phyloP scores from a whole-genome alignment of 2,888 invertebrate genomes.

The Aporophyla lueneburgensis region DNA sequence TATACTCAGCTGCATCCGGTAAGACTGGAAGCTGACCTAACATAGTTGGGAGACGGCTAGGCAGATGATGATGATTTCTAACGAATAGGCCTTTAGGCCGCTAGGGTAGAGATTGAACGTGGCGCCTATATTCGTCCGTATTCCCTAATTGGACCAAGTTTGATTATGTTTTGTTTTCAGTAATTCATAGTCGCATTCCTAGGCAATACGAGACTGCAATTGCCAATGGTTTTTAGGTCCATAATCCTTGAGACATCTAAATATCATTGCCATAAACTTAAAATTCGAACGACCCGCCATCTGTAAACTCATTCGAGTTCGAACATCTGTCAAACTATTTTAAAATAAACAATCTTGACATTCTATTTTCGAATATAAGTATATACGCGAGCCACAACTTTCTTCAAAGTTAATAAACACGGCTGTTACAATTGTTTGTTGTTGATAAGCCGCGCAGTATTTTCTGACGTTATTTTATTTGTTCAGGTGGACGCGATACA shows the following conservation, averaged over 20 bases:
- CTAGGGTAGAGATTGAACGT: background rate
- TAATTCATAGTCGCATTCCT: background rate
- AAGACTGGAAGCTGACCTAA: too few relatives aligned
- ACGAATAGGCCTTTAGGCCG: background rate
- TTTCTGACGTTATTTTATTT: slow-evolving; percentile 65
- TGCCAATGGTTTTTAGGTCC: slow-evolving; percentile 16
- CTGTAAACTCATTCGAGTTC: background rate
- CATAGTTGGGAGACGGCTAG: too few relatives aligned
- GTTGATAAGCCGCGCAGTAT: slow-evolving; percentile 37
- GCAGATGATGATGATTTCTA: too few relatives aligned
- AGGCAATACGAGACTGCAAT: background rate
- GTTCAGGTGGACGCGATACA: slow-evolving; percentile 96
- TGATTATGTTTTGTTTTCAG: slow-evolving; percentile 8
- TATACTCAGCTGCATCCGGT: too few relatives aligned
- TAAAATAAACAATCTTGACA: slow-evolving; percentile 8
- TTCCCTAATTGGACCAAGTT: background rate
- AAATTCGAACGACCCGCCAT: slow-evolving; percentile 12
- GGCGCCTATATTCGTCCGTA: background rate
- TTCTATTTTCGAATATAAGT: slow-evolving; percentile 23
- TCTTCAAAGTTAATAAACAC: slow-evolving; percentile 40
- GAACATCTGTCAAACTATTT: slow-evolving; percentile 32
- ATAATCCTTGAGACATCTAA: background rate
- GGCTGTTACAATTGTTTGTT: slow-evolving; percentile 49
- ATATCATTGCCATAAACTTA: background rate
- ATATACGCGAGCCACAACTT: slow-evolving; percentile 35